These are phyloP conservation scores for Drosophila kurseongensis DNA, from an alignment of 1,140 invertebrate species.

Conservation along the genomic window DNA sequence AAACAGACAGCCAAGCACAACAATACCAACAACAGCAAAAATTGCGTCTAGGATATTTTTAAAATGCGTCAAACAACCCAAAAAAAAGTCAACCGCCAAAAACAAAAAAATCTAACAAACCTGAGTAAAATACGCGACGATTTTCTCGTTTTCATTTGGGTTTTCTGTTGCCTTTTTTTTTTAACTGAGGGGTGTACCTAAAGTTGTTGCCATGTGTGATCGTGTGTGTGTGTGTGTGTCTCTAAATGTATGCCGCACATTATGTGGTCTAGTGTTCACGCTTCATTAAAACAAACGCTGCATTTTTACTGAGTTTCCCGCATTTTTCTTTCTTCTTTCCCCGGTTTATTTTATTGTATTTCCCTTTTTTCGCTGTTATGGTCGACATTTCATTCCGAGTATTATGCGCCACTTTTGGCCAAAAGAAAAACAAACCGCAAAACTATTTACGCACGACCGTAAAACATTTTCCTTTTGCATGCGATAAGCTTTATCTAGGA, in stretches of 20 bases:
- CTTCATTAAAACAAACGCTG: conserved; percentile 73
- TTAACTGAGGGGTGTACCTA: conserved; percentile 59
- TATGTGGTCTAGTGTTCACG: conserved; percentile 81
- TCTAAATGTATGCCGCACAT: conserved; percentile 77
- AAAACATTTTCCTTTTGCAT: conserved; percentile 44
- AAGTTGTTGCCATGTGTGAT: conserved; percentile 48
- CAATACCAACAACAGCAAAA: conserved; percentile 47
- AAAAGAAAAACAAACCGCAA: conserved; percentile 34
- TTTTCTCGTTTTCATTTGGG: conserved; percentile 59
- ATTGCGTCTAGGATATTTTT: conserved; percentile 78
- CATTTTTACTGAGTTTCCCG: conserved; percentile 58
- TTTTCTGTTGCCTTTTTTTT: conserved; percentile 32
- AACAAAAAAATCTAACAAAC: conserved; percentile 37
- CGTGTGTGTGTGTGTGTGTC: conserved; percentile 28
- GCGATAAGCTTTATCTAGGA: conserved; percentile 73
- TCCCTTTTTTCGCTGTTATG: conserved; percentile 29
- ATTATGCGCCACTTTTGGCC: conserved; percentile 55
- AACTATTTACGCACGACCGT: conserved; percentile 67
- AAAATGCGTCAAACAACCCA: conserved; percentile 73
- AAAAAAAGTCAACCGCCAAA: conserved; percentile 17
- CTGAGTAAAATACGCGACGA: conserved; percentile 60
- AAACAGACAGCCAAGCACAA: conserved; percentile 37
- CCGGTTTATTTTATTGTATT: conserved; percentile 19
- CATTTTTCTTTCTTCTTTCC: conserved; percentile 31
- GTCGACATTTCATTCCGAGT: conserved; percentile 40